These are phyloP conservation scores for Diabrotica balteata DNA, from an alignment of 2,888 invertebrate genomes.

Conservation along the genomic window DNA sequence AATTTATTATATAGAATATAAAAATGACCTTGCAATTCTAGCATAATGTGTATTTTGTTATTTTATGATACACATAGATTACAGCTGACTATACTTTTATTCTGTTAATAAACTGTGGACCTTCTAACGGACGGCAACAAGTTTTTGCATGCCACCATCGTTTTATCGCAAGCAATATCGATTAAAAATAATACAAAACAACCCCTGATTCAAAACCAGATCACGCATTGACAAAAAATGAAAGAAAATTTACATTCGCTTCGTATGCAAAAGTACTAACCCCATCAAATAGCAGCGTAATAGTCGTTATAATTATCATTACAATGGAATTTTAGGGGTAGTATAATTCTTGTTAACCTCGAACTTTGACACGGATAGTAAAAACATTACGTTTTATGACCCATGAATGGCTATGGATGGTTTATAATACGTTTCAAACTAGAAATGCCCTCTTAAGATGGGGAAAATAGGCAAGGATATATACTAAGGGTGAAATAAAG, in stretches of 20 bases:
- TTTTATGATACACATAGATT: too few species aligned
- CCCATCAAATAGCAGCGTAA: slow-evolving; percentile 20
- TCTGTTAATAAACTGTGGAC: not conserved
- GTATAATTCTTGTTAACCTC: slow-evolving; percentile 19
- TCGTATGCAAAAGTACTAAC: slow-evolving; percentile 16
- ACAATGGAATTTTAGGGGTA: slow-evolving; percentile 21
- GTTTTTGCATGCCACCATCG: not conserved
- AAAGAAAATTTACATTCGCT: slow-evolving; percentile 16
- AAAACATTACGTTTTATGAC: slow-evolving; percentile 9
- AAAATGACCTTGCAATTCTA: too few species aligned
- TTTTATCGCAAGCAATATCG: slow-evolving; percentile 3
- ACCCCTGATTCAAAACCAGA: slow-evolving; percentile 17
- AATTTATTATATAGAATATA: too few species aligned
- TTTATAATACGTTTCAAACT: too few species aligned
- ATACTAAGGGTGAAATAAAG: too few species aligned
- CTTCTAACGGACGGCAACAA: not conserved
- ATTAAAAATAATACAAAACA: slow-evolving; percentile 4
- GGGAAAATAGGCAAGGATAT: too few species aligned
- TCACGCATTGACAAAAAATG: slow-evolving; percentile 10
- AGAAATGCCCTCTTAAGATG: too few species aligned
- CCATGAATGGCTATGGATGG: not conserved
- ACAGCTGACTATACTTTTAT: too few species aligned
- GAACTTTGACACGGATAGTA: slow-evolving; percentile 16
- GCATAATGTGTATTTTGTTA: too few species aligned
- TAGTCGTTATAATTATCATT: slow-evolving; percentile 24